These are phyloP conservation scores for Lasioglossum malachurum DNA, from an alignment of 2,888 invertebrate genomes.

Conservation along the genomic window DNA sequence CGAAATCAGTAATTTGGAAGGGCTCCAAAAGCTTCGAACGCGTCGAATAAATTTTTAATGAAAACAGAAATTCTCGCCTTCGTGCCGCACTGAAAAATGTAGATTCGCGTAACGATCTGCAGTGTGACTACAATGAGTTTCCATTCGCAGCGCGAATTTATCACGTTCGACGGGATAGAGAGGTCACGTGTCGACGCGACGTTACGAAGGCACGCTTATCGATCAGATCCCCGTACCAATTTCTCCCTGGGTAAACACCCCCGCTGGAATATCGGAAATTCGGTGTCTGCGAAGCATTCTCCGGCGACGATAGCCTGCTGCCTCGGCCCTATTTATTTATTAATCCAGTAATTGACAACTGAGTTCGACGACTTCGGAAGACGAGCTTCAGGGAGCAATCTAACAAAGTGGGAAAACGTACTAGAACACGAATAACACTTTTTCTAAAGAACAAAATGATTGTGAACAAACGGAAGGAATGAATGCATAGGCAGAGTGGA, in stretches of 20 bases:
- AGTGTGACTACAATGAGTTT: slow-evolving; percentile 36
- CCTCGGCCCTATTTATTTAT: neutral
- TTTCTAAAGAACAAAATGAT: no score
- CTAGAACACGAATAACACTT: no score
- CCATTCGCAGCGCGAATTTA: slow-evolving; percentile 21
- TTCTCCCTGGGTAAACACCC: slow-evolving; percentile 13
- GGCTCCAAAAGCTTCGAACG: neutral
- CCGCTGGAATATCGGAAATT: slow-evolving; percentile 25
- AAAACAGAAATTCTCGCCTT: neutral
- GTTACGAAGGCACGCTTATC: slow-evolving; percentile 27
- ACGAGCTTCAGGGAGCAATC: neutral
- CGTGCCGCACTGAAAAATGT: neutral
- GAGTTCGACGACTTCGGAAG: neutral
- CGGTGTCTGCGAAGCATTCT: slow-evolving; percentile 16
- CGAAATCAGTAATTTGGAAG: neutral
- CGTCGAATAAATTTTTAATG: neutral
- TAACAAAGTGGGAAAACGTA: neutral
- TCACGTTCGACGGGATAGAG: slow-evolving; percentile 34
- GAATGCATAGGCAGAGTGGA: no score
- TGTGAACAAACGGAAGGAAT: no score
- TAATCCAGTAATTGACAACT: neutral
- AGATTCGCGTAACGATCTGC: neutral
- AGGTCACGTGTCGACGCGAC: slow-evolving; percentile 32
- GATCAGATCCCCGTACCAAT: slow-evolving; percentile 41
- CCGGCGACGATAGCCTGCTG: neutral